Evolutionary conservation across 2,113 vertebrate genomes (phyloP).

Genomic region (Sander lucioperca): DNA sequence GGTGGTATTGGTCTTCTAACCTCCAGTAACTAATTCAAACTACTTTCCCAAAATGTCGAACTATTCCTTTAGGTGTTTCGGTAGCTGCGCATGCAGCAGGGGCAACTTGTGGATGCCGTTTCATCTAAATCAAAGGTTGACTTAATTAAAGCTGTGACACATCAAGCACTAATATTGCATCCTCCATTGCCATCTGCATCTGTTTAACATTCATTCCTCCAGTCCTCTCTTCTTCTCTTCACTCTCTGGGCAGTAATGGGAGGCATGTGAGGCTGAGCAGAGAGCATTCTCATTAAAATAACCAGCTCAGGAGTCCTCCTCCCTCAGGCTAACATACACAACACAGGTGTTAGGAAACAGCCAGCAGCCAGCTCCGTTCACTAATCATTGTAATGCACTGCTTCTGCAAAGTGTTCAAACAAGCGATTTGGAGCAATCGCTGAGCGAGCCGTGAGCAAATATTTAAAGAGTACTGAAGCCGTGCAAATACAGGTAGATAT

Average conservation of each 20-base stretch:
- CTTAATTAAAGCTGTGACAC: constrained; percentile 6
- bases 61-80: neutral
- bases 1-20: neutral
- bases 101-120: neutral
- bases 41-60: neutral
- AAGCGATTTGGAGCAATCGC: neutral
- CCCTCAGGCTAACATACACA: constrained; percentile 48
- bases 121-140: constrained; percentile 27
- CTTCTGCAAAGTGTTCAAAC: constrained; percentile 29
- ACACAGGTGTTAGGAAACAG: constrained; percentile 60
- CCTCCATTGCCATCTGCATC: constrained; percentile 14
- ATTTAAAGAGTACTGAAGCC: neutral
- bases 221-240: constrained; percentile 21
- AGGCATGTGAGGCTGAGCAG: constrained; percentile 68
- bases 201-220: constrained; percentile 43
- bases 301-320: constrained; percentile 22
- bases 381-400: constrained; percentile 2
- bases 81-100: constrained; percentile 14
- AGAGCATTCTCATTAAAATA: constrained; percentile 63
- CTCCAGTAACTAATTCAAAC: neutral
- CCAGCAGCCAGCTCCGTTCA: neutral
- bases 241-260: constrained; percentile 58
- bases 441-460: neutral
- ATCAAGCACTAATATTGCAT: neutral
- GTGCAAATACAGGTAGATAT: neutral